Evolutionary conservation across 2,888 invertebrate species (phyloP), one percentile per base, ranked within the genome.

Genomic region (Capitulum mitella): DNA sequence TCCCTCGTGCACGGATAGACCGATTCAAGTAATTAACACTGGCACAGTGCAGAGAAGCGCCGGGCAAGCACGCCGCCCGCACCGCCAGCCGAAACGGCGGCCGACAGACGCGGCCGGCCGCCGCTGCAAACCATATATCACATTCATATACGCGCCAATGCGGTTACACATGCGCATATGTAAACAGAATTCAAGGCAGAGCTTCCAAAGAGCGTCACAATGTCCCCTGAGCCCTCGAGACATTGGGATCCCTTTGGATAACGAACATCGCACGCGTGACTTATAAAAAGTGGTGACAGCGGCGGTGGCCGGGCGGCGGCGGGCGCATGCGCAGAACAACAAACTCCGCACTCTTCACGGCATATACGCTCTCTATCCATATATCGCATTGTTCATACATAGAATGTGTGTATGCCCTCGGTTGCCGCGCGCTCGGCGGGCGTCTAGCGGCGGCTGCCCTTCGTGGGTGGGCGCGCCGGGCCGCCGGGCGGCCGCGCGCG

Each of bases 221-320:
- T 83, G 81, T 84, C 83, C 83, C 83, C 83, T 84, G 83, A 84
- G 84, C 84, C 83, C 82, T 81, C 82, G 84, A 84, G 82, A 84
- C 83, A 83, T 83, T 81, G 83, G 81, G 81, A 82, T 82, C 79
- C 81, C 81, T 82, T 83, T 84, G 82, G 81, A 37, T 70, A 32
- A 70, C 37, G 29, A 61, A 10, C 61, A 61, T 32, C 32, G 32
- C 61, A 61, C 61, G 61, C 61, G 32, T 61, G 32, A 22, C 70
- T 37, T 70, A 37, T 70, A n/a, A 34, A 64, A 19, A 34, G 34
- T 26, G 16, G 10, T 70, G 70, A 70, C 29, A 37, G 58, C 58
- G 29, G 37, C 22, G 34, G 70, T 37, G 70, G 54, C 54, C 54
- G 22, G 54, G 54, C 54, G 54, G 54, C 54, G 54, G 54, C n/a